phyloP scores from a whole-genome alignment of 2,888 invertebrate species.

The Nomada flava region DNA sequence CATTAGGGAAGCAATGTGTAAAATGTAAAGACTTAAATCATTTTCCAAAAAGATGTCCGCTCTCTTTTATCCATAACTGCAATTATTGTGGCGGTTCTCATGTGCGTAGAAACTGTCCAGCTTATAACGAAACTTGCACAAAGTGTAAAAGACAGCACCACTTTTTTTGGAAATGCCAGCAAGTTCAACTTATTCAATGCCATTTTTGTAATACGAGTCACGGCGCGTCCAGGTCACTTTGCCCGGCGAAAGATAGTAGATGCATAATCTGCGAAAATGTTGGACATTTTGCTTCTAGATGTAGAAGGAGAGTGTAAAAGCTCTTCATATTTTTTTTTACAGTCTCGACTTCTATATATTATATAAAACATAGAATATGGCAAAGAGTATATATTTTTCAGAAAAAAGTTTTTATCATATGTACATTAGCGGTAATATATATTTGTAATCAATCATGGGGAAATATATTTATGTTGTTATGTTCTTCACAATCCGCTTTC shows the following conservation, averaged over 20 bases:
- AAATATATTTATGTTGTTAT: neutral
- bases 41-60: slow-evolving; percentile 32
- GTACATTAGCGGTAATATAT: neutral
- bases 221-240: neutral
- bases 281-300: slow-evolving; percentile 29
- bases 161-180: slow-evolving; percentile 47
- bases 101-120: slow-evolving; percentile 27
- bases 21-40: slow-evolving; percentile 52
- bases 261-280: neutral
- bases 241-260: slow-evolving; percentile 7
- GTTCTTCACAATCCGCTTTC: neutral
- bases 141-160: slow-evolving; percentile 46
- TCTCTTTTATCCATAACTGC: slow-evolving; percentile 6
- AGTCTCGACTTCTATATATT: too few species aligned
- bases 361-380: too few species aligned
- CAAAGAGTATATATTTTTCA: too few species aligned
- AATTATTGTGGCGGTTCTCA: slow-evolving; percentile 44
- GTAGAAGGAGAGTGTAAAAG: neutral
- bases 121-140: slow-evolving; percentile 43
- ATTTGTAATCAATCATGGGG: neutral
- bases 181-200: neutral
- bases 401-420: too few species aligned
- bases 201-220: slow-evolving; percentile 18
- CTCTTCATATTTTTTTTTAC: too few species aligned
- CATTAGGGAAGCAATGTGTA: slow-evolving; percentile 39